Conservation (phyloP, 2,888 invertebrate genomes). For the Parnassius mnemosyne region DNA sequence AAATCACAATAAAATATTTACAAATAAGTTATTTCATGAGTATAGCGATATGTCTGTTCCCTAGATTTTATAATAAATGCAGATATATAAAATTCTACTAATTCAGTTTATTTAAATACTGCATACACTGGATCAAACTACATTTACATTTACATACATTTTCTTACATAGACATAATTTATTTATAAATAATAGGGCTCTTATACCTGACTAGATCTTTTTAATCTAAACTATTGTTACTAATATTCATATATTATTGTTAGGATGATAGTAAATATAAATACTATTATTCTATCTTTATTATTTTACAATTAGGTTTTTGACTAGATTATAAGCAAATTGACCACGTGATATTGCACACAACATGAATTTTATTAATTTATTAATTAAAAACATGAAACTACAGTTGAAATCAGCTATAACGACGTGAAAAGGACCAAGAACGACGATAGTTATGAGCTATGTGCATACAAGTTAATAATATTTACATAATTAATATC, state of each 20-base stretch:
- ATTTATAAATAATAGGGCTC: conserved; percentile 10
- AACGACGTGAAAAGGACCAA: no score
- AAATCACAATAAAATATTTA: conserved; percentile 25
- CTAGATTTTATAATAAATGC: conserved; percentile 15
- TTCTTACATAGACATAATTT: conserved; percentile 12
- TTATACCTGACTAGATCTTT: conserved; percentile 16
- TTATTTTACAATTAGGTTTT: conserved; percentile 5
- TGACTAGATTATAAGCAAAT: conserved; percentile 31
- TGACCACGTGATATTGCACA: conserved; percentile 4
- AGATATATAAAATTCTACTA: conserved; percentile 7
- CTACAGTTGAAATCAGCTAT: no score
- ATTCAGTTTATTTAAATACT: background rate
- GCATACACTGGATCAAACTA: conserved; percentile 5
- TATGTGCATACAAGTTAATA: no score
- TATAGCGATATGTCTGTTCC: conserved; percentile 23
- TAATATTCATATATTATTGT: no score
- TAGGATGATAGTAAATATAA: no score
- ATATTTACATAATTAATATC: background rate
- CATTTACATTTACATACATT: conserved; percentile 12
- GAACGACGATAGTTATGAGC: no score
- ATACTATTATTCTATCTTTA: no score
- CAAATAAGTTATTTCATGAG: conserved; percentile 8
- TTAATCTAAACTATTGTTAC: background rate
- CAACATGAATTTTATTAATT: background rate
- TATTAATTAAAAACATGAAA: no score